Percentiles rank a stretch among this genome's conserved stretches.
Conservation (phyloP, 2,888 invertebrate genomes). For the Trissoscelio sp. region DNA sequence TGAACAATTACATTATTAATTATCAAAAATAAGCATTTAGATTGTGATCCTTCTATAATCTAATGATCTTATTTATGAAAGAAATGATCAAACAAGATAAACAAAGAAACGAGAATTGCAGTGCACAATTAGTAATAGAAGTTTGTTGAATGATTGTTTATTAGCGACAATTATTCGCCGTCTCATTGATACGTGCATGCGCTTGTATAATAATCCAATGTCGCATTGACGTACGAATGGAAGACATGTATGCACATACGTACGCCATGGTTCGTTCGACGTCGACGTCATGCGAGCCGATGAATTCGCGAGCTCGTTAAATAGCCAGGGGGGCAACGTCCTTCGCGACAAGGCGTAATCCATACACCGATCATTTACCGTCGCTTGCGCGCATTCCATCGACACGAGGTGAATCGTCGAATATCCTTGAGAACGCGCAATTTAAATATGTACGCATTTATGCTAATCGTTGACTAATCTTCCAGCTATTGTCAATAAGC, state of each 20-base stretch:
- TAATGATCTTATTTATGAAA: too few relatives aligned
- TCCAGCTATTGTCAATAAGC: constrained; percentile 29
- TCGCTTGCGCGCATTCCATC: constrained; percentile 71
- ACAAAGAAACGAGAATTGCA: too few relatives aligned
- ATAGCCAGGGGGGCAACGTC: constrained; percentile 71
- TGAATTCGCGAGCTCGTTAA: constrained; percentile 69
- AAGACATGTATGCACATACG: constrained; percentile 37
- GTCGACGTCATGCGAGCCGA: constrained; percentile 63
- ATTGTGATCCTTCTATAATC: too few relatives aligned
- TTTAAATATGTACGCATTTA: constrained; percentile 19
- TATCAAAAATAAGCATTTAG: too few relatives aligned
- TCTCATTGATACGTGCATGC: constrained; percentile 54
- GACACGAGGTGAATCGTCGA: constrained; percentile 68
- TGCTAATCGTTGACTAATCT: constrained; percentile 44
- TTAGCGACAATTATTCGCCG: constrained; percentile 56
- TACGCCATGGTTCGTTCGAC: constrained; percentile 35
- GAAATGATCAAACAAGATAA: too few relatives aligned
- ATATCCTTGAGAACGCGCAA: constrained; percentile 67
- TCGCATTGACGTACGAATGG: constrained; percentile 55
- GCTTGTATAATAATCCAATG: constrained; percentile 49
- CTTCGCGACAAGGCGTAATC: constrained; percentile 68
- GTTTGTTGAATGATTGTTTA: constrained; percentile 51
- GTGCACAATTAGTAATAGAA: constrained; percentile 24
- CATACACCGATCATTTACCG: constrained; percentile 68
- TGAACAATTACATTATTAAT: too few relatives aligned